Conservation (phyloP, 2,113 vertebrate species). For the Excalfactoria chinensis region DNA sequence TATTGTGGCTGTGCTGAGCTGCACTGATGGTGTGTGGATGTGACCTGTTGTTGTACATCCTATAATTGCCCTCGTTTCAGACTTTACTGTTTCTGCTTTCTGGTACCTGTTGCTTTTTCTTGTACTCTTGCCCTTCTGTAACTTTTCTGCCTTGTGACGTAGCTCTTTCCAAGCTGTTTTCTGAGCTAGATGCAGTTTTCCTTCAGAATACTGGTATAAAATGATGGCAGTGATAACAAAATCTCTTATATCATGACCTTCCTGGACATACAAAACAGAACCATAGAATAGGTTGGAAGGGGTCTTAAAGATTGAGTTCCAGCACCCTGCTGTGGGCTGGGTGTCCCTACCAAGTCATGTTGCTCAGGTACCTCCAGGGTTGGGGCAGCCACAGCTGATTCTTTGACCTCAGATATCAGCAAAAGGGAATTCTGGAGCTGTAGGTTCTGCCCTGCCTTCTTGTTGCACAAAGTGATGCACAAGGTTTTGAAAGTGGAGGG, state of each 20-base stretch:
- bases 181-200: background rate
- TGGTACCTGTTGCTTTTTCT: background rate
- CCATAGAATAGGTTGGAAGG: too few species aligned
- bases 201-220: background rate
- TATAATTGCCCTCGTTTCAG: fast-evolving
- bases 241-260: background rate
- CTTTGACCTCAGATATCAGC: too few species aligned
- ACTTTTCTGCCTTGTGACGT: background rate
- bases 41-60: background rate
- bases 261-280: background rate
- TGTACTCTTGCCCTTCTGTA: background rate
- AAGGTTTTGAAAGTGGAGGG: background rate
- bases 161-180: background rate
- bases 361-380: too few species aligned
- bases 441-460: too few species aligned
- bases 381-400: too few species aligned
- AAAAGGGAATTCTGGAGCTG: too few species aligned
- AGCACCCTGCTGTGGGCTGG: too few species aligned
- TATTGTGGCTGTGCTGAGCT: fast-evolving
- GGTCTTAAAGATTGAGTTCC: too few species aligned
- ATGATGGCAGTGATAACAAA: too few species aligned
- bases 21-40: fast-evolving
- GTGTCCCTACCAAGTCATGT: too few species aligned
- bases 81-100: background rate
- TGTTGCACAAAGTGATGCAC: background rate